Evolutionary conservation across 2,888 invertebrate genomes (phyloP), one percentile per base, ranked within the genome.

Genomic region (Corbicula japonica): DNA sequence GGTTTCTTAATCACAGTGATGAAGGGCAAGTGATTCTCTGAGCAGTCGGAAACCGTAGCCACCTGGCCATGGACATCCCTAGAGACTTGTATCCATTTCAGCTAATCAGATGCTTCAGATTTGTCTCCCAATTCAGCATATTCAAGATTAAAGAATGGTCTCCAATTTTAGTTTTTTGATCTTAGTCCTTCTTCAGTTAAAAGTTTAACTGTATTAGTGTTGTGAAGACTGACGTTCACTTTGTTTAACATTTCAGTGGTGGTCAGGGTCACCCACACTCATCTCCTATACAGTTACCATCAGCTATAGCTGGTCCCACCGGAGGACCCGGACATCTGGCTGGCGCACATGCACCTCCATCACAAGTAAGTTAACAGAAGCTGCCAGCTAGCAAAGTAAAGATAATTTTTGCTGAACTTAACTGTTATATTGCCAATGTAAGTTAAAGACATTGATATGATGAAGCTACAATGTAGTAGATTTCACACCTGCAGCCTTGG

Each of bases 221-320:
- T 41, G 41, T 41, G 46, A 12, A 46, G n/a, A 18, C 18, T 18
- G n/a, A 18, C 5, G 46, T 5, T 46, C 21, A n/a, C 18, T n/a
- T 46, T 21, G 18, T 4, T 4, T 54, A 30, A 46, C 34, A 1
- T 83, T 85, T 26, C 81, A 89, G 89, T 41, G 86, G 84, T 23
- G 83, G 73, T 60, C 87, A 86, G 58, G 76, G 80, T 8, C 88
- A 87, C 54, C 76, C 76, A 18, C 88, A 86, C 50, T 56, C 87
- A 2, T 80, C 84, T 1, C 79, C 84, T n/a, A 86, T 88, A 38
- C 83, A 84, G 54, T 66, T 83, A 2, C 71, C 82, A 23, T 60
- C 81, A n/a, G 81, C 81, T 10, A 76, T 85, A 28, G 80, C 81
- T 32, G 78, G 76, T 0, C 76, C 84, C 21, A 75, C 84, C 18